Evolutionary conservation across 2,113 vertebrate genomes (phyloP), one percentile per base, ranked within the genome.

Genomic region (Alligator mississippiensis): DNA sequence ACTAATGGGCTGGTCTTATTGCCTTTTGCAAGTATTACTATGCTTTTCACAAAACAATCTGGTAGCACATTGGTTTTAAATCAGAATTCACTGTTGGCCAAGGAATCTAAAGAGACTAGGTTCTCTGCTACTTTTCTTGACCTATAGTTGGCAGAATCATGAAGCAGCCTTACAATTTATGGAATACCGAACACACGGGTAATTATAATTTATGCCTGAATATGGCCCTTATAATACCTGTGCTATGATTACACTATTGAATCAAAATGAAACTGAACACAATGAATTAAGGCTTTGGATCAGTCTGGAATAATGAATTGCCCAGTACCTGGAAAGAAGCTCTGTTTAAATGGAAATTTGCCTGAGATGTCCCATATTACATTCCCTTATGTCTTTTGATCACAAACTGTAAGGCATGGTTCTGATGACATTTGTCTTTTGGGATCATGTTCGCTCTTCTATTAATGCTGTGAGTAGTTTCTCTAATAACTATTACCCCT

Each of bases 291-390:
- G 11, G 5, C 11, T 11, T 84, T n/a, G 14, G 77, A 30, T 62
- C 64, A 28, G 63, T 12, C 14, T 28, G 76, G 1, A 2, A 72
- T 55, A 1, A 16, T 8, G 2, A 16, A 1, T n/a, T 9, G 15
- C 5, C 13, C 8, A 18, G 72, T 66, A 16, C 27, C 4, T 2
- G 14, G 1, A 4, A 24, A 4, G 30, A 17, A 10, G 1, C 19
- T 78, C 92, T 82, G 55, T 9, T 18, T 63, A 14, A 75, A 80
- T 74, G 77, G 34, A 27, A 3, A 15, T 63, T 6, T 25, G 1
- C 14, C 3, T 30, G 66, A 18, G 17, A 14, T 82, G 14, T 47
- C n/a, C 14, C 77, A 80, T 66, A 74, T 47, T 17, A 80, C 22
- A 57, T 4, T 64, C 18, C 60, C 10, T 2, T 72, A 57, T 72